A percentile compares a stretch with the other conserved stretches of the same genome.
Evolutionary conservation across 2,797 vertebrate species (phyloP).

Genomic region (Mormyrops attenuatus): DNA sequence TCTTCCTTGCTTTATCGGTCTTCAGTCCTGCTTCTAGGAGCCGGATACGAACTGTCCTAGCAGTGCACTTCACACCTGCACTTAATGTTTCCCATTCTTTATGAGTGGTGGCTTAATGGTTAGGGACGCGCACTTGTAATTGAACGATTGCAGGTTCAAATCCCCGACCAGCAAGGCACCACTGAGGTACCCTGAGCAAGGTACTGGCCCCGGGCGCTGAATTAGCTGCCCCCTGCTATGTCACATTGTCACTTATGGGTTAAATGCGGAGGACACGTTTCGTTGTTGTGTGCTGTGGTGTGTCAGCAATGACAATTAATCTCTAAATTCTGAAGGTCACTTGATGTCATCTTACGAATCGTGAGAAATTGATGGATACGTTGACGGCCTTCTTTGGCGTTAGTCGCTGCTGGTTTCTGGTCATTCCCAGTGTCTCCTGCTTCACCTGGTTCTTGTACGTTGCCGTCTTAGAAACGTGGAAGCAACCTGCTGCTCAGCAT

Average conservation of each 20-base stretch:
- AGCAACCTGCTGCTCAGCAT: neutral
- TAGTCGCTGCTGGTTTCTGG: neutral
- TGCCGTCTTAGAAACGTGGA: neutral
- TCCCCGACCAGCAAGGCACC: too few relatives aligned
- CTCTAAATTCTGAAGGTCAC: neutral
- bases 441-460: neutral
- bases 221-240: too few relatives aligned
- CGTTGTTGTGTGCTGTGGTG: too few relatives aligned
- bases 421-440: neutral
- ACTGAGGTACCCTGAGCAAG: too few relatives aligned
- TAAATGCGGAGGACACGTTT: too few relatives aligned
- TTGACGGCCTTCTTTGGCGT: too few relatives aligned
- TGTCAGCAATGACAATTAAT: too few relatives aligned
- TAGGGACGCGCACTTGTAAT: too few relatives aligned
- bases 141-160: too few relatives aligned
- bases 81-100: neutral
- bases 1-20: neutral
- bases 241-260: too few relatives aligned
- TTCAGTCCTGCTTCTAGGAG: neutral
- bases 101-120: neutral
- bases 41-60: too few relatives aligned
- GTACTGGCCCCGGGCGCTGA: too few relatives aligned
- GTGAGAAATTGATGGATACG: neutral
- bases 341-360: neutral
- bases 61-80: neutral